phyloP scores from a whole-genome alignment of 2,797 vertebrate genomes.

The Holocentrus rufus region DNA sequence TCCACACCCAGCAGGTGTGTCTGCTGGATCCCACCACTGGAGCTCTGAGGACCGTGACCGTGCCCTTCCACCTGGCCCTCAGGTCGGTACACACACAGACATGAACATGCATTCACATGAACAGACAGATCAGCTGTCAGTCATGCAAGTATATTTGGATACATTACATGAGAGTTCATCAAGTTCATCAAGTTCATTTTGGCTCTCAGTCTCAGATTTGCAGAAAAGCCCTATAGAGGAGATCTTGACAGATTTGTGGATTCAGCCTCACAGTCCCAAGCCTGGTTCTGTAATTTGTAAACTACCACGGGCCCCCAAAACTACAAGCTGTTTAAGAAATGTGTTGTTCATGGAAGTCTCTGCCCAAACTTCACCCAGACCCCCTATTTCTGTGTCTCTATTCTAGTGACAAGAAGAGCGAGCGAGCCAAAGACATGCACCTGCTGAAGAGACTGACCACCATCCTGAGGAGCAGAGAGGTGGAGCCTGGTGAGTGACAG shows the following conservation, averaged over 20 bases:
- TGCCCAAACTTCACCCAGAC: neutral
- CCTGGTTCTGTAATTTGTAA: too few relatives aligned
- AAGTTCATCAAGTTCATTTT: too few relatives aligned
- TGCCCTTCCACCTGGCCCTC: conserved; percentile 96
- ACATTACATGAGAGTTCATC: too few relatives aligned
- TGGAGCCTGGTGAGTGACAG: conserved; percentile 74
- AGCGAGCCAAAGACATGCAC: conserved; percentile 96
- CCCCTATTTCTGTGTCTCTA: neutral
- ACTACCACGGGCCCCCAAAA: too few relatives aligned
- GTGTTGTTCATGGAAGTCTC: neutral
- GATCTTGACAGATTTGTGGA: too few relatives aligned
- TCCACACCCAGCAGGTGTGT: conserved; percentile 96
- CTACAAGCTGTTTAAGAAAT: too few relatives aligned
- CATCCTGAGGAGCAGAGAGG: conserved; percentile 82
- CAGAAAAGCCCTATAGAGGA: too few relatives aligned
- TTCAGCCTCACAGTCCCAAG: too few relatives aligned
- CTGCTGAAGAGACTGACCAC: conserved; percentile 89
- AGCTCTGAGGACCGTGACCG: conserved; percentile 88
- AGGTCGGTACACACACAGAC: conserved; percentile 81
- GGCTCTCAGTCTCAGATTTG: too few relatives aligned
- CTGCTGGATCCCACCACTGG: conserved; percentile 91
- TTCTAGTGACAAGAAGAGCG: conserved; percentile 96
- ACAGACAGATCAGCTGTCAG: neutral
- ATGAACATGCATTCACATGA: neutral
- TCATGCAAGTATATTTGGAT: too few relatives aligned